Conservation (phyloP, 2,888 invertebrate genomes). For the Pocota personata region DNA sequence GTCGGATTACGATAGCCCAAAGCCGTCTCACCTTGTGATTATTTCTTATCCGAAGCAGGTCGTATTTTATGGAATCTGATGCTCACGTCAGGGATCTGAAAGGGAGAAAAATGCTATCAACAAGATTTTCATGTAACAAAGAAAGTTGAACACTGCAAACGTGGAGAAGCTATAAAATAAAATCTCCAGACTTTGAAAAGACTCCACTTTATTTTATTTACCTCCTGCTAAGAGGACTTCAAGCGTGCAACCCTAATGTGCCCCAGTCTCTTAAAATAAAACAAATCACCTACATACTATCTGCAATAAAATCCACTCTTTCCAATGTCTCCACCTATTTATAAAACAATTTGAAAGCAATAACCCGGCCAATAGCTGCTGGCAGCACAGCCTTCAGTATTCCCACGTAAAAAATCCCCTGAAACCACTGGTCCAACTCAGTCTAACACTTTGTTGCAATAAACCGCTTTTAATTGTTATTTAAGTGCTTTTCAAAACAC, state of each 20-base stretch:
- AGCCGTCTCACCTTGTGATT: too few species aligned
- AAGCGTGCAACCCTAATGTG: background rate
- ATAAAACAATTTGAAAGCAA: background rate
- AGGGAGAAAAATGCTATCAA: too few species aligned
- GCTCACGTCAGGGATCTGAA: too few species aligned
- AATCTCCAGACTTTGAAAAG: too few species aligned
- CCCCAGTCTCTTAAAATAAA: background rate
- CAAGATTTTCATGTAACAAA: too few species aligned
- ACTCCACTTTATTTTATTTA: background rate
- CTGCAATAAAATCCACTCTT: background rate
- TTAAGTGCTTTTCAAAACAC: conserved; percentile 22
- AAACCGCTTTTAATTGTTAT: conserved; percentile 36
- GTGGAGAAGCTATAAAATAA: too few species aligned
- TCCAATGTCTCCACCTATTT: background rate
- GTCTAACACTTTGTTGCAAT: conserved; percentile 3
- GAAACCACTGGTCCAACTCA: background rate
- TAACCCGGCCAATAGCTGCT: background rate
- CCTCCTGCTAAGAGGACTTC: background rate
- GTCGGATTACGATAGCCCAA: too few species aligned
- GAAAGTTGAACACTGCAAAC: too few species aligned
- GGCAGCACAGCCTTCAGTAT: background rate
- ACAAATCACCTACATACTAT: background rate
- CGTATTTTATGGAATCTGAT: too few species aligned
- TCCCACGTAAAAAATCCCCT: background rate
- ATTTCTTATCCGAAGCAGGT: too few species aligned